A percentile compares a stretch with the other conserved stretches of the same genome.
phyloP scores from a whole-genome alignment of 2,797 vertebrate genomes.

The Sitta carolinensis region DNA sequence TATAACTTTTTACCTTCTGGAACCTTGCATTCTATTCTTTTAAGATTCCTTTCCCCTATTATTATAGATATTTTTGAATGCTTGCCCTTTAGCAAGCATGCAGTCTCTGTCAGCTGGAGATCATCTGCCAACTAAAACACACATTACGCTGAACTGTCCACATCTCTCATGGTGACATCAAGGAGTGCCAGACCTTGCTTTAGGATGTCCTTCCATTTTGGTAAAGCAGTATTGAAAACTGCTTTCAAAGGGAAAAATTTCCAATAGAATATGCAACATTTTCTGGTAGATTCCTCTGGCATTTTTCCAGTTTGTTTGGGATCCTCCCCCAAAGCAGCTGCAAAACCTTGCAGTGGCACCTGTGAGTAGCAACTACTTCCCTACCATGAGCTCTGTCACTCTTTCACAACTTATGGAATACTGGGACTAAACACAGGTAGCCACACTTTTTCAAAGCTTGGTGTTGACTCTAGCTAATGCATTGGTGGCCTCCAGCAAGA shows the following conservation, averaged over 20 bases:
- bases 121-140: background rate
- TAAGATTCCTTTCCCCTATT: rapidly evolving
- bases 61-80: background rate
- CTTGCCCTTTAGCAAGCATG: background rate
- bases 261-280: background rate
- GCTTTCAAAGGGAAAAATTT: background rate
- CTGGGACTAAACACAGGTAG: background rate
- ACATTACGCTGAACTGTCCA: background rate
- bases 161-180: background rate
- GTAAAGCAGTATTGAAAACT: background rate
- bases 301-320: background rate
- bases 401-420: background rate
- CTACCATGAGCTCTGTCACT: background rate
- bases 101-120: background rate
- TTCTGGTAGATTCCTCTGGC: background rate
- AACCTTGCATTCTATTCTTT: background rate
- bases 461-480: background rate
- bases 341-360: background rate
- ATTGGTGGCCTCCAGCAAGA: background rate
- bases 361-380: background rate
- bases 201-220: background rate
- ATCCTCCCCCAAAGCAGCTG: background rate
- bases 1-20: background rate
- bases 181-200: background rate
- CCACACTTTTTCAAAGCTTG: background rate